Evolutionary conservation across 2,888 invertebrate species (phyloP).

Genomic region (Dryobotodes eremita): DNA sequence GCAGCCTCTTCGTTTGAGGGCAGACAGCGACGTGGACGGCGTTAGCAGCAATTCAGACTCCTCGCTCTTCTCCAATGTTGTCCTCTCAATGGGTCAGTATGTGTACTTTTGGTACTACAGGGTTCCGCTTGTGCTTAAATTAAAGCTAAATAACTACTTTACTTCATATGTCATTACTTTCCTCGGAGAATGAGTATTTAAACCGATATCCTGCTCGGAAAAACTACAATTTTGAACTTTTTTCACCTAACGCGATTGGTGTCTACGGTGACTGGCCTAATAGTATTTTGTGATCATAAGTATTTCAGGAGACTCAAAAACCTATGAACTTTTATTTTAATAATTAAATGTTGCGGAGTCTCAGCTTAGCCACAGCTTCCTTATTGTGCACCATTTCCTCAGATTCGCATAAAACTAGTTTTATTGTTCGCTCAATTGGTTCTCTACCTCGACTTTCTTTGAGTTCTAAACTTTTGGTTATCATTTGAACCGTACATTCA

Average conservation of each 20-base stretch:
- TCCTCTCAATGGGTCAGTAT: neutral
- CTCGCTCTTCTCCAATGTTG: too few relatives aligned
- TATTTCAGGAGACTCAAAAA: neutral
- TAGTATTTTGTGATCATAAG: neutral
- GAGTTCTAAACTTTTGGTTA: neutral
- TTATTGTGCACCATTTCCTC: neutral
- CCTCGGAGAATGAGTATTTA: neutral
- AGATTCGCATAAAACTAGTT: conserved; percentile 35
- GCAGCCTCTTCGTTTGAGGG: too few relatives aligned
- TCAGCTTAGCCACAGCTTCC: conserved; percentile 43
- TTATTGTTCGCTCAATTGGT: conserved; percentile 1
- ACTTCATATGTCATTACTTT: neutral
- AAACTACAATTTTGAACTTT: neutral
- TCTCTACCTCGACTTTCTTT: neutral
- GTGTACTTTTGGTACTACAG: neutral
- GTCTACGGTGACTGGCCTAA: neutral
- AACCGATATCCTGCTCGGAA: neutral
- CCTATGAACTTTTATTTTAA: neutral
- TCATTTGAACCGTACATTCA: neutral
- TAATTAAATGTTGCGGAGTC: neutral
- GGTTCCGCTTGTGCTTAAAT: neutral
- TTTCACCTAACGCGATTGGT: neutral
- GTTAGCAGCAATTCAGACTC: too few relatives aligned
- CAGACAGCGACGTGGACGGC: too few relatives aligned
- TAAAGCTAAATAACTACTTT: neutral